Conservation (phyloP, 2,113 vertebrate genomes). For the Gracilinanus agilis region DNA sequence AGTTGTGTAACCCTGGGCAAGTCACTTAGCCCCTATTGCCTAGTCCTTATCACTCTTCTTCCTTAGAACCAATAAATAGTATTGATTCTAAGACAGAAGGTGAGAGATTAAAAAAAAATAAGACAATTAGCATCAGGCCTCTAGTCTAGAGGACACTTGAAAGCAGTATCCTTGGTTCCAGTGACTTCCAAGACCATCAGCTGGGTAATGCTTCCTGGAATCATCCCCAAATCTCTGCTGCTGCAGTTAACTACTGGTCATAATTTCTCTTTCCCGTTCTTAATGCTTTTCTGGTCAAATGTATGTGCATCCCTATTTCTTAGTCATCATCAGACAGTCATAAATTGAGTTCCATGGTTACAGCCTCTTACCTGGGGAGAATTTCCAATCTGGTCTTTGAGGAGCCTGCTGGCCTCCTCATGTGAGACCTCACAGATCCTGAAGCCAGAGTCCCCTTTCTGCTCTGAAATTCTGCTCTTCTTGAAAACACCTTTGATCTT, state of each 20-base stretch:
- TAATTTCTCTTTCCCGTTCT: neutral
- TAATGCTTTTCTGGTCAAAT: neutral
- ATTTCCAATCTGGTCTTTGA: neutral
- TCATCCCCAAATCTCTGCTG: neutral
- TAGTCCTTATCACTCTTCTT: too few species aligned
- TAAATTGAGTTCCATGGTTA: neutral
- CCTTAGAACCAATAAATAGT: too few species aligned
- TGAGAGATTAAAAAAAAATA: neutral
- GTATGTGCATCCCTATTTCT: neutral
- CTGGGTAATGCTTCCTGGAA: neutral
- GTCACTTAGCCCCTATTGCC: too few species aligned
- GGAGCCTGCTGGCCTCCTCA: neutral
- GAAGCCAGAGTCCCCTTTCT: neutral
- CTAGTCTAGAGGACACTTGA: neutral
- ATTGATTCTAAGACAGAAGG: too few species aligned
- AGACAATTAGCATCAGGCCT: neutral
- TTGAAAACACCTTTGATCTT: neutral
- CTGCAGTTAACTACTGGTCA: neutral
- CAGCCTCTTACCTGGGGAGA: neutral
- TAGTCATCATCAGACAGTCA: neutral
- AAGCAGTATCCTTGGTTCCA: neutral
- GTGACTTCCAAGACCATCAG: neutral
- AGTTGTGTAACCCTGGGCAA: too few species aligned
- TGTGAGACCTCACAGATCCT: neutral
- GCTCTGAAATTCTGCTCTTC: neutral